These are phyloP conservation scores for Poecile montanus DNA, from an alignment of 2,797 vertebrate species.

Conservation along the genomic window DNA sequence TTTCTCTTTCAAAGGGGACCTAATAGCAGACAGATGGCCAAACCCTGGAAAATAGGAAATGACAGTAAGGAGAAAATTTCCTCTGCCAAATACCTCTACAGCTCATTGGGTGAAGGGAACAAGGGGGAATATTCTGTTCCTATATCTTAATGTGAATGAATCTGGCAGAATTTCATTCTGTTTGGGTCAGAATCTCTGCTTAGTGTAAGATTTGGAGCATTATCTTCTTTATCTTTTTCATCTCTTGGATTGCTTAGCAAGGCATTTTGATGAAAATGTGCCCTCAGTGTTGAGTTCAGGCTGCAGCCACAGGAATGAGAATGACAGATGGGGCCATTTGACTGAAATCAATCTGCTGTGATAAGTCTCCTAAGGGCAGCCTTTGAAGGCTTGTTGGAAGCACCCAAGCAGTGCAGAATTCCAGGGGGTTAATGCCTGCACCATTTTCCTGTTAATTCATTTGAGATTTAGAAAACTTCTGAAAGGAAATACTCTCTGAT, in stretches of 20 bases:
- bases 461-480: not conserved
- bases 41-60: conserved; percentile 5
- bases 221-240: conserved; percentile 40
- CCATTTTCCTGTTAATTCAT: not conserved
- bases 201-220: conserved; percentile 27
- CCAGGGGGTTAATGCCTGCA: not conserved
- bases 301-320: not conserved
- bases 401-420: not conserved
- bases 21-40: conserved; percentile 46
- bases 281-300: conserved; percentile 12
- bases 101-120: not conserved
- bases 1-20: not conserved
- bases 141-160: not conserved
- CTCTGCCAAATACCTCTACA: conserved; percentile 14
- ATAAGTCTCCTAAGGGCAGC: not conserved
- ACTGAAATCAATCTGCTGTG: conserved; percentile 32
- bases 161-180: conserved; percentile 12
- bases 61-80: not conserved
- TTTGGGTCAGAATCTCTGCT: conserved; percentile 3
- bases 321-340: conserved; percentile 54
- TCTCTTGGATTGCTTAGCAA: conserved; percentile 25
- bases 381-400: not conserved
- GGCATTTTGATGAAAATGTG: conserved; percentile 28
- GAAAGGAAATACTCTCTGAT: not conserved
- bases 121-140: not conserved